Evolutionary conservation across 2,797 vertebrate species (phyloP).

Genomic region (Echeneis naucrates): DNA sequence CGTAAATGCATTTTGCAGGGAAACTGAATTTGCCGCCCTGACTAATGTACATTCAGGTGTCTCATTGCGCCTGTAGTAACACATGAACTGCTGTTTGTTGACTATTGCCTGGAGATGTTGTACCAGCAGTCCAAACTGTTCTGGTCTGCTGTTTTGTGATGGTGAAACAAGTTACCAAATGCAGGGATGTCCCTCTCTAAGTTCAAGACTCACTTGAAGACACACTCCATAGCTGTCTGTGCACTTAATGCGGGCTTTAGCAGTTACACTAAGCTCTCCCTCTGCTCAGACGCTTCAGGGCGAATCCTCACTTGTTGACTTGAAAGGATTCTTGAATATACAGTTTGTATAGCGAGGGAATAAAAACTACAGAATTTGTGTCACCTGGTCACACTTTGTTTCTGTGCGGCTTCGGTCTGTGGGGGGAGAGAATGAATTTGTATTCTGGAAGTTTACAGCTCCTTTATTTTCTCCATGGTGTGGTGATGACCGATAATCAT

Average conservation of each 20-base stretch:
- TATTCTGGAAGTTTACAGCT: slow-evolving; percentile 68
- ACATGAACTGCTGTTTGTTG: background rate
- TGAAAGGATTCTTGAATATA: background rate
- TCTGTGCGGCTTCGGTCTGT: slow-evolving; percentile 10
- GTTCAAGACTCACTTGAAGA: no score
- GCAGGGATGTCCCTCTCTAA: no score
- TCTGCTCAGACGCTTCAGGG: no score
- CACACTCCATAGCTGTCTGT: no score
- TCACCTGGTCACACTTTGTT: slow-evolving; percentile 24
- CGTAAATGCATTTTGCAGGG: background rate
- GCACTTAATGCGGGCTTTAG: background rate
- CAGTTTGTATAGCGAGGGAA: background rate
- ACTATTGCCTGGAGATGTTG: no score
- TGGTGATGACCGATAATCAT: slow-evolving; percentile 75
- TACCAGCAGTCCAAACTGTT: no score
- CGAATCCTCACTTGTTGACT: background rate
- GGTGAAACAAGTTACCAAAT: no score
- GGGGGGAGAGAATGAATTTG: slow-evolving; percentile 68
- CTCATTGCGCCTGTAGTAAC: background rate
- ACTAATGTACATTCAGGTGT: background rate
- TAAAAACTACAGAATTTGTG: slow-evolving; percentile 10
- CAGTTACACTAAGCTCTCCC: no score
- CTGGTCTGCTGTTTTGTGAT: no score
- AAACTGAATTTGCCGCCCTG: slow-evolving; percentile 8
- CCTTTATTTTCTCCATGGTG: slow-evolving; percentile 63